Percentiles rank a stretch among this genome's conserved stretches.
Conservation (phyloP, 2,113 vertebrate species). For the Garra rufa region DNA sequence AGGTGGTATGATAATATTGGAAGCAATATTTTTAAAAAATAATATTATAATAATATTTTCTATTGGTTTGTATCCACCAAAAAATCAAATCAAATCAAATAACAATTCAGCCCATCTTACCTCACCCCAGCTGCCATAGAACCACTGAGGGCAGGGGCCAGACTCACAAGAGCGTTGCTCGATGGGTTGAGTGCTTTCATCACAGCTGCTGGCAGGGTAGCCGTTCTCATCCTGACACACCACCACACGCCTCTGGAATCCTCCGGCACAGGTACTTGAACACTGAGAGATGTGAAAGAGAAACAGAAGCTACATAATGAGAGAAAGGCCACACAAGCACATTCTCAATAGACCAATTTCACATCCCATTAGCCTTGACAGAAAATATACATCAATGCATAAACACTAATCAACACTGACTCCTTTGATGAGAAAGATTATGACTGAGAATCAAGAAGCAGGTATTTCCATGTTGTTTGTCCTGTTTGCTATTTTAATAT, state of each 20-base stretch:
- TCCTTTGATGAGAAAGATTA: constrained; percentile 4
- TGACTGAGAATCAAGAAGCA: neutral
- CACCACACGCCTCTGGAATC: constrained; percentile 95
- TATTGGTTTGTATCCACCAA: too few species aligned
- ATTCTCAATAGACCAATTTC: constrained; percentile 6
- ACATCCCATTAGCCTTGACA: constrained; percentile 5
- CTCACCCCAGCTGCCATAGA: constrained; percentile 83
- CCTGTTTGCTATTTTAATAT: too few species aligned
- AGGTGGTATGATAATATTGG: too few species aligned
- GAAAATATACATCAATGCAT: neutral
- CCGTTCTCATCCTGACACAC: constrained; percentile 98
- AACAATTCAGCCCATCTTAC: constrained; percentile 58
- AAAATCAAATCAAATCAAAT: too few species aligned
- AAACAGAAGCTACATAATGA: constrained; percentile 24
- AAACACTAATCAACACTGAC: neutral
- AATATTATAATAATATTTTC: too few species aligned
- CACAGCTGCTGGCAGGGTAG: constrained; percentile 86
- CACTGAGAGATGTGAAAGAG: constrained; percentile 78
- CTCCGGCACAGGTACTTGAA: constrained; percentile 95
- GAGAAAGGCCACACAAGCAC: constrained; percentile 2
- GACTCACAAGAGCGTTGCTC: constrained; percentile 94
- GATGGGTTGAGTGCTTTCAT: constrained; percentile 85
- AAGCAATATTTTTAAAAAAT: too few species aligned
- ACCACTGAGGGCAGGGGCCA: constrained; percentile 95
- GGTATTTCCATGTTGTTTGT: too few species aligned